Conservation (phyloP, 2,797 vertebrate species). For the Brachyalestes nurse region DNA sequence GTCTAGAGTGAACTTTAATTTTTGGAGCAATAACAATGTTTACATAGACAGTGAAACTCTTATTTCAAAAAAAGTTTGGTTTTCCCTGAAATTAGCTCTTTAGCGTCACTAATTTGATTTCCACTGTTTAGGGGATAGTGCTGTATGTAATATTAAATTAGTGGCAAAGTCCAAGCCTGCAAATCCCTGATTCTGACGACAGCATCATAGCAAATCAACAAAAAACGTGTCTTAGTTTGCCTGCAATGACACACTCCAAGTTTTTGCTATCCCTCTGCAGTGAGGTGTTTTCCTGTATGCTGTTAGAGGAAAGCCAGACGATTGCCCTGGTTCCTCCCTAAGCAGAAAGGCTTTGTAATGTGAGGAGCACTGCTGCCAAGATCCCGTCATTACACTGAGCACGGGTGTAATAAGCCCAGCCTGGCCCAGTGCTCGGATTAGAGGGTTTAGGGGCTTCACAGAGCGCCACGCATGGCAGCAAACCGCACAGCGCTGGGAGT, state of each 20-base stretch:
- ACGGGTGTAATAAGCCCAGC: slow-evolving; percentile 42
- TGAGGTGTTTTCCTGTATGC: slow-evolving; percentile 27
- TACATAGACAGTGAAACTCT: no score
- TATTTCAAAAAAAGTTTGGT: background rate
- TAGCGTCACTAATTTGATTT: background rate
- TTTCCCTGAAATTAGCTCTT: background rate
- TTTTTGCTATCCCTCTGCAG: slow-evolving; percentile 37
- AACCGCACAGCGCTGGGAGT: slow-evolving; percentile 32
- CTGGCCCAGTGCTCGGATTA: slow-evolving; percentile 29
- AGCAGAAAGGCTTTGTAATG: slow-evolving; percentile 40
- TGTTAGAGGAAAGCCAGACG: slow-evolving; percentile 41
- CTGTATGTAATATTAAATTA: no score
- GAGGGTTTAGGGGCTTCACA: slow-evolving; percentile 38
- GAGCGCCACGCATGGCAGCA: slow-evolving; percentile 20
- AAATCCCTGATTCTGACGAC: slow-evolving; percentile 15
- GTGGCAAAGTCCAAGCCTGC: no score
- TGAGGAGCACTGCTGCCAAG: slow-evolving; percentile 31
- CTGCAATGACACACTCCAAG: background rate
- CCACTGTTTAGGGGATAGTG: no score
- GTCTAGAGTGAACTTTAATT: no score
- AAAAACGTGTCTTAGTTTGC: background rate
- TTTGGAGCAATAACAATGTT: no score
- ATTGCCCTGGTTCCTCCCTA: slow-evolving; percentile 46
- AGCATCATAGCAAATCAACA: slow-evolving; percentile 6
- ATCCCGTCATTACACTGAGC: slow-evolving; percentile 44